These are phyloP conservation scores for Colletes gigas DNA, from an alignment of 1,140 invertebrate species.

Conservation along the genomic window DNA sequence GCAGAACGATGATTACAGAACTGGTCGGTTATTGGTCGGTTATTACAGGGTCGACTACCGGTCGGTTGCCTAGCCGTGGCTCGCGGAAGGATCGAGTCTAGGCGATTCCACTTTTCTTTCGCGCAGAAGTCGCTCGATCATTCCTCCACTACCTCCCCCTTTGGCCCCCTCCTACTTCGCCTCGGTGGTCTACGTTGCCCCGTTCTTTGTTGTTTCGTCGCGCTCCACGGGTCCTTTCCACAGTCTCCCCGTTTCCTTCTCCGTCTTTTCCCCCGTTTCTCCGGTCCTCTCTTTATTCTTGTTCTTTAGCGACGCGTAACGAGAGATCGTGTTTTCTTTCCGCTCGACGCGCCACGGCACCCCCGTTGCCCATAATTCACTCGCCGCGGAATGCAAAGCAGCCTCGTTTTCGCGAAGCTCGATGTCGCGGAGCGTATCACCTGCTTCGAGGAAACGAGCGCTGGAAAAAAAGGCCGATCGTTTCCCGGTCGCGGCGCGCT, in stretches of 20 bases:
- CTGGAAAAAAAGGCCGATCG: no score
- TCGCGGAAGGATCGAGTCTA: constrained; percentile 10
- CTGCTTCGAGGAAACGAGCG: background rate
- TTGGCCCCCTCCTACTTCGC: no score
- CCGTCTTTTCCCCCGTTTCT: background rate
- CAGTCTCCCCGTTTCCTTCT: background rate
- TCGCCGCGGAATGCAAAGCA: constrained; percentile 56
- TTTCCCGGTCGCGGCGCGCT: no score
- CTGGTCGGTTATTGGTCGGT: constrained; percentile 52
- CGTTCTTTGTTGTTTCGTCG: constrained; percentile 15
- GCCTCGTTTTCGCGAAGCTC: constrained; percentile 18
- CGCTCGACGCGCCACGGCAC: constrained; percentile 50
- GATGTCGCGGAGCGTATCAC: constrained; percentile 38
- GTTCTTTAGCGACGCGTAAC: constrained; percentile 66
- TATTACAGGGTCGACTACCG: constrained; percentile 57
- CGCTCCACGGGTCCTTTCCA: constrained; percentile 15
- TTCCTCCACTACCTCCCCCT: background rate
- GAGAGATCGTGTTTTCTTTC: constrained; percentile 67
- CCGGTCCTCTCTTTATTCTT: constrained; percentile 45
- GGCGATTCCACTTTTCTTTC: constrained; percentile 17
- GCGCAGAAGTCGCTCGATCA: constrained; percentile 33
- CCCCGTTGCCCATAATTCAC: constrained; percentile 53
- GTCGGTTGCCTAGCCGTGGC: constrained; percentile 15
- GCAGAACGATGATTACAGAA: constrained; percentile 52
- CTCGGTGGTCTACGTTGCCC: background rate